These are phyloP conservation scores for Amblyteles armatorius DNA, from an alignment of 2,888 invertebrate species.

Conservation along the genomic window DNA sequence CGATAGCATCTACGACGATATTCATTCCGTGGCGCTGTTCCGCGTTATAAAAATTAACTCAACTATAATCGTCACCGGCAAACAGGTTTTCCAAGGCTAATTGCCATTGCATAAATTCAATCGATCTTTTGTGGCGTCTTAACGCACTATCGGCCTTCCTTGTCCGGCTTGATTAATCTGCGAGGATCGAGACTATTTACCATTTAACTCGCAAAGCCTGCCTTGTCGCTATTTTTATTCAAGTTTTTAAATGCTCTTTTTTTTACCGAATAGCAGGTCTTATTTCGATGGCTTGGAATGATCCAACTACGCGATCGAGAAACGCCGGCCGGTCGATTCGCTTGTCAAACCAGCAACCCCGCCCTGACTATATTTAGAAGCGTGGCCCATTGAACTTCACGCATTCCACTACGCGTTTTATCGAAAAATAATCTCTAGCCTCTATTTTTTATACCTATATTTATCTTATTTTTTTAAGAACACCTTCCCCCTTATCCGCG, in stretches of 20 bases:
- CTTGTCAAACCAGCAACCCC: constrained; percentile 70
- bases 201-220: not conserved
- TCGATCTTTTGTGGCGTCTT: not conserved
- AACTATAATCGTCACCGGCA: constrained; percentile 18
- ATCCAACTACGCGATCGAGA: constrained; percentile 34
- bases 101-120: constrained; percentile 30
- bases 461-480: not conserved
- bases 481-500: not conserved
- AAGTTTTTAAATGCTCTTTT: not conserved
- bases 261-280: not conserved
- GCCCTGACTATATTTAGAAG: constrained; percentile 69
- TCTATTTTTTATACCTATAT: constrained; percentile 1
- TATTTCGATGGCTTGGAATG: not conserved
- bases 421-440: not conserved
- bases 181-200: not conserved
- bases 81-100: constrained; percentile 47
- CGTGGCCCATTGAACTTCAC: not conserved
- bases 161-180: not conserved
- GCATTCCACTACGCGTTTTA: constrained; percentile 29
- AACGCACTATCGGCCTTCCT: constrained; percentile 11
- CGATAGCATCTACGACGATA: not conserved
- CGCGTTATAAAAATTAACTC: not conserved
- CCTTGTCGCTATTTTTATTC: not conserved
- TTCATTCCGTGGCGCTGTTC: not conserved
- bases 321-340: constrained; percentile 64